Evolutionary conservation across 2,797 vertebrate genomes (phyloP), one percentile per base, ranked within the genome.

Genomic region (Chaunax sp.): DNA sequence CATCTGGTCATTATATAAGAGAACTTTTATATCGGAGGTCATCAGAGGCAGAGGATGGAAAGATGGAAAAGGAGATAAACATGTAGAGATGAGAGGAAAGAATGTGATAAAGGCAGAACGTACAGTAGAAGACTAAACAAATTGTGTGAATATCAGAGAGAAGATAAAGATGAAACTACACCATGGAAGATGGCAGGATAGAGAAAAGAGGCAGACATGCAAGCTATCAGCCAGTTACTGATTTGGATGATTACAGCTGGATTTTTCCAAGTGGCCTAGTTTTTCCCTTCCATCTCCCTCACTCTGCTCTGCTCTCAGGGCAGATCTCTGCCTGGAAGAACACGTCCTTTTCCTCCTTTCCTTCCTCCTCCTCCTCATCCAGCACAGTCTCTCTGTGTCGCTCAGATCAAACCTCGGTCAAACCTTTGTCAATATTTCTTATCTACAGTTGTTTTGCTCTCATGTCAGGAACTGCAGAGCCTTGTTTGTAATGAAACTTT

Each of bases 181-280:
- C 43, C 15, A 16, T 53, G 26, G 51, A 22, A 10, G 37, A 53
- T n/a, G n/a, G n/a, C n/a, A n/a, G 65, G 22, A 49, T 16, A 7
- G 13, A 33, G 18, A 51, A 61, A 5, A 33, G 26, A 59, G 44
- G 20, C 0, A 7, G 65, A 62, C 64, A 56, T 59, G 61, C n/a
- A 14, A 76, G 51, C 66, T 28, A 47, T 62, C 3, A 1, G 53
- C 47, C 0, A 10, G 60, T 64, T 37, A n/a, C 50, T 61, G 45
- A 66, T 73, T 77, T 38, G 64, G 81, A 80, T 89, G 75, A 46
- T 86, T 90, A 68, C 83, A 80, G 75, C 88, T 87, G 70, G 82
- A 68, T 84, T 85, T 90, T 92, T 92, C 87, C 89, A 83, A 51
- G 52, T 89, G 88, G 89, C 90, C 92, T 91, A 89, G 74, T 91